Evolutionary conservation across 2,888 invertebrate genomes (phyloP), one percentile per base, ranked within the genome.

Genomic region (Drosophila austrosaltans): DNA sequence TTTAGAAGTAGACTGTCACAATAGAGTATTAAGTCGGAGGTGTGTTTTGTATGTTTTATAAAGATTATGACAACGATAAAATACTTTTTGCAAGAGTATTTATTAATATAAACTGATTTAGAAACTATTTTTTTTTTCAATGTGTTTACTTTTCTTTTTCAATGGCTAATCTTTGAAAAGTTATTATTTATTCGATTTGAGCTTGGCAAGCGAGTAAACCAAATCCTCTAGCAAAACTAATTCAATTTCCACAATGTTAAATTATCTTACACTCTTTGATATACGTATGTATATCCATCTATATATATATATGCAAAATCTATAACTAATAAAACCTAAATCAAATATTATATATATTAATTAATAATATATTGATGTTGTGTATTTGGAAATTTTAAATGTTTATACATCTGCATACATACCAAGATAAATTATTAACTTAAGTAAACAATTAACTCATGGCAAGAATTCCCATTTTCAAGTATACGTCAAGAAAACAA

Each of bases 371-470:
- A 89, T 87, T 84, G 89, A 87, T 87, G 87, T 87, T 87, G 87
- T 87, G 89, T 86, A 87, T 87, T 48, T 87, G 79, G 78, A 81
- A 87, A 87, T 89, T 89, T 89, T 88, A 87, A 85, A 86, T 86
- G 86, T 82, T 81, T 80, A 86, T 81, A 81, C 77, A 78, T 72
- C 72, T 68, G 77, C 71, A 79, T 76, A 73, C 66, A 71, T 79
- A 84, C 69, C 69, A 72, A 61, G 25, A 82, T 57, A 53, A 60
- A 62, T 63, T 70, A 81, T 79, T 59, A 67, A 53, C 59, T 64
- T 65, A 62, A 70, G 67, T 57, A 64, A 60, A 69, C 72, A 65
- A 59, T 61, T 70, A 56, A 78, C 66, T 68, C 72, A 73, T 78
- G 62, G 62, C 66, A 76, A 44, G 63, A 42, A 58, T 67, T 67